A percentile compares a stretch with the other conserved stretches of the same genome.
These are phyloP conservation scores for Leptopilina drosophilae DNA, from an alignment of 2,888 invertebrate species.

Conservation along the genomic window DNA sequence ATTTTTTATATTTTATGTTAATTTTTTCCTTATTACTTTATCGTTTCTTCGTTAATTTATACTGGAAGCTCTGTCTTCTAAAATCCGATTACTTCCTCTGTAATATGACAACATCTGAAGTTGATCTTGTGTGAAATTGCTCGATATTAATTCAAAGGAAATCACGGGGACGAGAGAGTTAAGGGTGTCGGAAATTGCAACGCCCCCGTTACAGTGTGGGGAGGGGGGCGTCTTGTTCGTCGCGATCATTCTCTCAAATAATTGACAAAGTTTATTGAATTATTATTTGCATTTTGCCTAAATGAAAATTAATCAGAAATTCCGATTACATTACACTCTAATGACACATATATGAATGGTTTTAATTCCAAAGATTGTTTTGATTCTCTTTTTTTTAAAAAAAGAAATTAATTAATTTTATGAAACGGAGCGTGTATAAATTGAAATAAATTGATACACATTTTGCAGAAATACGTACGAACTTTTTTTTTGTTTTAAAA, in stretches of 20 bases:
- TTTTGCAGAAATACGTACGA: no score
- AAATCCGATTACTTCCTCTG: constrained; percentile 10
- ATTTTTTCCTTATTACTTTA: background rate
- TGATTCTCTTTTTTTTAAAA: no score
- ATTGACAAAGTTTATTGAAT: background rate
- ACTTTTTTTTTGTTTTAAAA: no score
- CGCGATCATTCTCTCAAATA: background rate
- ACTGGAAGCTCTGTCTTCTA: background rate
- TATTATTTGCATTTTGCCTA: background rate
- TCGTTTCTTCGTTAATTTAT: background rate
- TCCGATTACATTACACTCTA: no score
- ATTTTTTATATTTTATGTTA: background rate
- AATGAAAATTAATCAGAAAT: no score
- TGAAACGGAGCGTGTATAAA: no score
- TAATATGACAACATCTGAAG: constrained; percentile 17
- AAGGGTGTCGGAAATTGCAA: constrained; percentile 31
- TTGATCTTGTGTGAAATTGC: constrained; percentile 40
- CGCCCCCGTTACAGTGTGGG: constrained; percentile 8
- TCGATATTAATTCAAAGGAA: constrained; percentile 39
- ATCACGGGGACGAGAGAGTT: constrained; percentile 33
- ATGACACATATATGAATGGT: no score
- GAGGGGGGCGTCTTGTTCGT: constrained; percentile 10
- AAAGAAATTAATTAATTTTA: no score
- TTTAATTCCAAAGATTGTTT: no score
- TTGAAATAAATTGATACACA: no score